Evolutionary conservation across 2,888 invertebrate genomes (phyloP).

Genomic region (Papilio demoleus): DNA sequence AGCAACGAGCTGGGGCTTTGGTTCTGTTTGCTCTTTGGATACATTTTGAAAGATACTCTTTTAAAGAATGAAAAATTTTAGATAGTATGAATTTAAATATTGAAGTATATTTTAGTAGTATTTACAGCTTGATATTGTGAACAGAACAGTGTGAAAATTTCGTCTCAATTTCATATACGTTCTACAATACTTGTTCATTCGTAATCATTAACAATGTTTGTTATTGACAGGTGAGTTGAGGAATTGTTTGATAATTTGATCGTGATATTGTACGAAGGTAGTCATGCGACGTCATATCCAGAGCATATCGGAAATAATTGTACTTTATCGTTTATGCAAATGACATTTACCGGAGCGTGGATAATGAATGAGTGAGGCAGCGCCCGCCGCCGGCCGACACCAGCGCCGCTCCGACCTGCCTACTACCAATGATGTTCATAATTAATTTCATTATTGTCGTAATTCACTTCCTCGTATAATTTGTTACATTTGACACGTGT

Average conservation of each 20-base stretch:
- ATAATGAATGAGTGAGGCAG: not conserved
- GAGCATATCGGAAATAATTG: slow-evolving; percentile 5
- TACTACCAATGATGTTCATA: not conserved
- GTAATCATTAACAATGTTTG: not conserved
- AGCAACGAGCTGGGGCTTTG: not conserved
- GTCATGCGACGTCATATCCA: not conserved
- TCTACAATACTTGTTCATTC: not conserved
- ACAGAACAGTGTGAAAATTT: too few relatives aligned
- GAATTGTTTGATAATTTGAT: slow-evolving; percentile 3
- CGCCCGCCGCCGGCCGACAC: not conserved
- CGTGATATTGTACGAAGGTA: not conserved
- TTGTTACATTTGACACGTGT: not conserved
- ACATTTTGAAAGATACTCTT: not conserved
- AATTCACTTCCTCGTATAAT: not conserved
- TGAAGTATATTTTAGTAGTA: too few relatives aligned
- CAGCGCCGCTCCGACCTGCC: not conserved
- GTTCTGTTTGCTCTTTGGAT: not conserved
- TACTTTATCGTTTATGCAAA: slow-evolving; percentile 11
- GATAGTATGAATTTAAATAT: not conserved
- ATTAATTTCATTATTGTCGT: not conserved
- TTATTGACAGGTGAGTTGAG: not conserved
- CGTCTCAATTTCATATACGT: not conserved
- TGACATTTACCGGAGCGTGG: not conserved
- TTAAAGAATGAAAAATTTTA: not conserved
- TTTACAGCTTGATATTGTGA: too few relatives aligned